Evolutionary conservation across 2,888 invertebrate genomes (phyloP), one percentile per base, ranked within the genome.

Genomic region (Athrips mouffetella): DNA sequence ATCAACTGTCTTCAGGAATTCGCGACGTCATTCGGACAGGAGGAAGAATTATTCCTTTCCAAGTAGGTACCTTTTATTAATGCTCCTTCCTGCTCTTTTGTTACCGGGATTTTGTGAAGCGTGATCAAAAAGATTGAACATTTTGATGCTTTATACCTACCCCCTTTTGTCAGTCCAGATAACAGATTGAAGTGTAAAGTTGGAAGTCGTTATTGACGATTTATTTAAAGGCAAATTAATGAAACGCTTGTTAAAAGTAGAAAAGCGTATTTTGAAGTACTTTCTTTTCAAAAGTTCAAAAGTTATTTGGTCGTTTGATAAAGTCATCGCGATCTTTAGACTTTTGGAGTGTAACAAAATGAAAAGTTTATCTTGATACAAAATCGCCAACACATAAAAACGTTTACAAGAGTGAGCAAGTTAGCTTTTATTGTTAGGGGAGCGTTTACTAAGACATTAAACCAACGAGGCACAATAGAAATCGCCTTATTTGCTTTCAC

Each of bases 1-100:
- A 79, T 79, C 76, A 77, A 76, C 76, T 70, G 73, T 68, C 73
- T 75, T 69, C 67, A 71, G 56, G 65, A 72, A 74, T 73, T 61
- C 62, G 65, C 67, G 65, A 67, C 70, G 71, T 75, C 71, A 74
- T 65, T 55, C 56, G 58, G 62, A 62, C 65, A 57, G 57, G 54
- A 53, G 57, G 31, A 48, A 56, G 61, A 70, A 70, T 71, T 70
- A 73, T 73, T 70, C 68, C 56, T 60, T 65, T 67, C 71, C 62
- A 65, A 73, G 68, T n/a, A n/a, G n/a, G n/a, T 65, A 69, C 69
- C 60, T 70, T 72, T 70, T 72, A 70, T 71, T 65, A 71, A 73
- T 67, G 61, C 57, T 57, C 59, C 50, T 57, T 57, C 51, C 54
- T 55, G 54, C 52, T 47, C 51, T 51, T 64, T 64, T 59, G 55